phyloP scores from a whole-genome alignment of 2,888 invertebrate species.

The Emmelina monodactyla region DNA sequence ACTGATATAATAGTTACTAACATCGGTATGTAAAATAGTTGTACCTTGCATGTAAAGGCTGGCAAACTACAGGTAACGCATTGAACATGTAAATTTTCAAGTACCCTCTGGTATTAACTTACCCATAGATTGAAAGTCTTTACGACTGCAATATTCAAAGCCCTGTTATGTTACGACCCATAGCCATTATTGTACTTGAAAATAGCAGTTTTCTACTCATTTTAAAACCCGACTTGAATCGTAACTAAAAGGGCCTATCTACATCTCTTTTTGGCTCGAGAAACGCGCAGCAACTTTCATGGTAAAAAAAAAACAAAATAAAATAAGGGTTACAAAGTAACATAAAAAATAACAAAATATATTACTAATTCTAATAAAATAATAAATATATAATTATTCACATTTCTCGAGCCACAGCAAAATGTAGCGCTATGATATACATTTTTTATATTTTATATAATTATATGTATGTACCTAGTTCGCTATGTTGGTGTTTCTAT shows the following conservation, averaged over 20 bases:
- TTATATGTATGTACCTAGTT: constrained; percentile 42
- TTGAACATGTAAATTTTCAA: constrained; percentile 6
- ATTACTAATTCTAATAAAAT: constrained; percentile 48
- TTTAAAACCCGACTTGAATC: constrained; percentile 18
- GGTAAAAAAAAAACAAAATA: constrained; percentile 25
- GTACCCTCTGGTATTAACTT: constrained; percentile 17
- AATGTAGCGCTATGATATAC: constrained; percentile 31
- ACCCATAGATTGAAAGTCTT: constrained; percentile 33
- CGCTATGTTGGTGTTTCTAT: constrained; percentile 63
- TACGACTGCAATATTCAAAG: constrained; percentile 26
- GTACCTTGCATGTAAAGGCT: constrained; percentile 10
- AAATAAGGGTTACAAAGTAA: constrained; percentile 46
- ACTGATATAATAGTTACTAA: constrained; percentile 57
- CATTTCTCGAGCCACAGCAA: constrained; percentile 30
- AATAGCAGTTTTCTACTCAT: not conserved
- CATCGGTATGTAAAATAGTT: constrained; percentile 62
- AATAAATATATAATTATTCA: constrained; percentile 35
- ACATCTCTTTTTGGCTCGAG: constrained; percentile 22
- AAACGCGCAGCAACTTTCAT: constrained; percentile 27
- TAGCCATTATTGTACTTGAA: not conserved
- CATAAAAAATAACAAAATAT: constrained; percentile 57
- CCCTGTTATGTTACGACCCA: constrained; percentile 27
- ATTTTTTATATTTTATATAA: constrained; percentile 34
- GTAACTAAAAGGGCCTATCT: constrained; percentile 27
- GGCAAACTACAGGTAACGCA: constrained; percentile 21